Conservation (phyloP, 2,888 invertebrate species). For the Mythimna lalbum region DNA sequence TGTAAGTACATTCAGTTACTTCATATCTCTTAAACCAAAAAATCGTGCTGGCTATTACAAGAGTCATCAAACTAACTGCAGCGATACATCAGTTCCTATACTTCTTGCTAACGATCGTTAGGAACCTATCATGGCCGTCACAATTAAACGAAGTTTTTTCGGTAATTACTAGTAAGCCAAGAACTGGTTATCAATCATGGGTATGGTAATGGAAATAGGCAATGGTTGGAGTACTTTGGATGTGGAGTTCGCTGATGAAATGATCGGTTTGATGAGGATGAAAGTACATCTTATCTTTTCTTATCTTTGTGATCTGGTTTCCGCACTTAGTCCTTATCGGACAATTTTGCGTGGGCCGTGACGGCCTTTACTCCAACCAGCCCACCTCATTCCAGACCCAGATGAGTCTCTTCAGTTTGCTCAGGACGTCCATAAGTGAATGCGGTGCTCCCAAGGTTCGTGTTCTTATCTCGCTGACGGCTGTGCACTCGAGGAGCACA, state of each 20-base stretch:
- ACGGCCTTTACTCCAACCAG: no score
- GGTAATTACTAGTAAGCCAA: conserved; percentile 72
- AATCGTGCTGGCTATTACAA: conserved; percentile 30
- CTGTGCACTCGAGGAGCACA: no score
- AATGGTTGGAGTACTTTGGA: conserved; percentile 4
- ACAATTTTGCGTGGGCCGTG: no score
- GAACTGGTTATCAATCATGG: conserved; percentile 58
- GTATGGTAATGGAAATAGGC: conserved; percentile 19
- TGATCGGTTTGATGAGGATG: no score
- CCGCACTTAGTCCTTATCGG: no score
- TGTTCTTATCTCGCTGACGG: no score
- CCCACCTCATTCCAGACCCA: no score
- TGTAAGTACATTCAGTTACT: background rate
- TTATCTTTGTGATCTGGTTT: no score
- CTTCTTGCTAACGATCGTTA: conserved; percentile 63
- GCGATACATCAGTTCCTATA: conserved; percentile 75
- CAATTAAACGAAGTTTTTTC: conserved; percentile 82
- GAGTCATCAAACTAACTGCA: conserved; percentile 57
- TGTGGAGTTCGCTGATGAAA: background rate
- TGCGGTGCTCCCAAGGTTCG: no score
- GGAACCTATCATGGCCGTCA: conserved; percentile 49
- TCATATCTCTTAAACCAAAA: conserved; percentile 2
- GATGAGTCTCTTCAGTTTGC: no score
- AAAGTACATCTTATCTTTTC: no score
- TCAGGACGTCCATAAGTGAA: no score